Conservation (phyloP, 2,888 invertebrate species). For the Ormyrus nitidulus region DNA sequence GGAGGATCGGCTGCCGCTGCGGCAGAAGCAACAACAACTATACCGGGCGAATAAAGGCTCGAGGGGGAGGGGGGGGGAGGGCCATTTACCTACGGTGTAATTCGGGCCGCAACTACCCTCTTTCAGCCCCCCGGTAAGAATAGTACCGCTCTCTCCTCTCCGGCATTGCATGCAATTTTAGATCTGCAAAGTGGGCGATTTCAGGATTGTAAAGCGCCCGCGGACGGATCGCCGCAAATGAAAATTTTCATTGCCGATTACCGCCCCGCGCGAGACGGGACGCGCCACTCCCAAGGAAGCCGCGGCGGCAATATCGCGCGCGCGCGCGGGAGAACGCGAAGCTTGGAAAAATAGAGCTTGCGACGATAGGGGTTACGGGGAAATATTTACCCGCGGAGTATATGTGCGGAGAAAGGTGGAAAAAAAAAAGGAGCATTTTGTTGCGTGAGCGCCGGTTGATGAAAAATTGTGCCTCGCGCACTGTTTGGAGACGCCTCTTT, state of each 20-base stretch:
- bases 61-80: neutral
- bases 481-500: too few relatives aligned
- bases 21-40: slow-evolving; percentile 9
- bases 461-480: too few relatives aligned
- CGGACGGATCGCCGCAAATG: slow-evolving; percentile 33
- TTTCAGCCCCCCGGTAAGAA: neutral
- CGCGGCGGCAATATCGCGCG: too few relatives aligned
- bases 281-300: neutral
- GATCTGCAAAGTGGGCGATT: slow-evolving; percentile 47
- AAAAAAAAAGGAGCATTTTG: slow-evolving; percentile 6
- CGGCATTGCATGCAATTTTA: slow-evolving; percentile 37
- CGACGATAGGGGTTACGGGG: slow-evolving; percentile 4
- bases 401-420: neutral
- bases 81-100: slow-evolving; percentile 48
- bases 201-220: slow-evolving; percentile 1
- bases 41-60: slow-evolving; percentile 1
- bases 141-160: neutral
- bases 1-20: neutral
- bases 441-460: neutral
- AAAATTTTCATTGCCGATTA: slow-evolving; percentile 49
- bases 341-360: slow-evolving; percentile 28
- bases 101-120: slow-evolving; percentile 19
- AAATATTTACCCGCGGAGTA: slow-evolving; percentile 16
- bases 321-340: neutral
- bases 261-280: neutral